Evolutionary conservation across 2,797 vertebrate genomes (phyloP), one percentile per base, ranked within the genome.

Genomic region (Gymnoscopelus microlampas): DNA sequence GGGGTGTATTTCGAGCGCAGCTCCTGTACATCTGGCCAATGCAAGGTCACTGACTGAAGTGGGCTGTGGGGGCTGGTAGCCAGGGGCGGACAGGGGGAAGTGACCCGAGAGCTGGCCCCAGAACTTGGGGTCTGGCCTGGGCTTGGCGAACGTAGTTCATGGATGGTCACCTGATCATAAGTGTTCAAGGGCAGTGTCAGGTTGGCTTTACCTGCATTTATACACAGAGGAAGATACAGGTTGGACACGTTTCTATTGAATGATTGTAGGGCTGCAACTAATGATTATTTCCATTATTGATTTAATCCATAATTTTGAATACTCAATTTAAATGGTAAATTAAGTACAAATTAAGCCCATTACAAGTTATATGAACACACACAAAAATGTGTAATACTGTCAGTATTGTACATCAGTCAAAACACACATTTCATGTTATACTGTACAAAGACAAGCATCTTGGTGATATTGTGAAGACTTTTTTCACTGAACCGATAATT

Each of bases 1-100:
- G 14, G 66, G 58, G 65, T 57, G 53, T 98, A 98, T 77, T 94
- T 95, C 71, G 96, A 96, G 29, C 96, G 90, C 61, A 98, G 93
- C 84, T 96, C 94, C 64, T 93, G 94, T 35, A 99, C 96, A 0
- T 98, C 94, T 0, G 97, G 97, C 97, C 97, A 98, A 63, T 89
- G 70, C 74, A 98, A 97, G 71, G 83, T 86, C 77, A 97, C 96
- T 0, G 89, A 32, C 3, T 88, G 79, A 0, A 91, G 48, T 0
- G 96, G 93, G 80, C 93, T 96, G 1, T 93, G 92, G 1, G 94
- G 93, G 63, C 92, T 93, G 48, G 56, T 86, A 10, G 74, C 39
- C 0, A 68, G 61, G 0, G 60, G 59, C 68, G 56, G 74, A 61
- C 70, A 69, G 0, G 88, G 78, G 3, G 89, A 80, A 0, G 86